phyloP scores from a whole-genome alignment of 1,140 invertebrate species.

The Heliconius hermathena region DNA sequence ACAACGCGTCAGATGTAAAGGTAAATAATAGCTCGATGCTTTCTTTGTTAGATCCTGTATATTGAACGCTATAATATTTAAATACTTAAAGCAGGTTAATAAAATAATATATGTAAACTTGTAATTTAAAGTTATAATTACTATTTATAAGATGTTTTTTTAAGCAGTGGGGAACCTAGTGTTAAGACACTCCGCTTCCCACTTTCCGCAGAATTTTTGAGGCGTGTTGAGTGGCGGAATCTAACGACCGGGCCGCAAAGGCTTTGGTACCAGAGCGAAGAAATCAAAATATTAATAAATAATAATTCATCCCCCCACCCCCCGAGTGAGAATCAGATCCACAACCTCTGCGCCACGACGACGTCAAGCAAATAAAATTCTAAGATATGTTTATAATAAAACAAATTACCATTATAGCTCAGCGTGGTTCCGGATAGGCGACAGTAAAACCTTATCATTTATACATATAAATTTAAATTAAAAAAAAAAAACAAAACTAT shows the following conservation, averaged over 20 bases:
- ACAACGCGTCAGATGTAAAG: slow-evolving; percentile 38
- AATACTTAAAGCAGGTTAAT: background rate
- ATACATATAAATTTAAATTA: slow-evolving; percentile 57
- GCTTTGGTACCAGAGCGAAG: background rate
- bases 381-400: slow-evolving; percentile 30
- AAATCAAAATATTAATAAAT: too few species aligned
- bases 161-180: too few species aligned
- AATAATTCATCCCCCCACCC: too few species aligned
- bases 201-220: too few species aligned
- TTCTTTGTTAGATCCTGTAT: slow-evolving; percentile 16
- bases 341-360: too few species aligned
- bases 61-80: slow-evolving; percentile 11
- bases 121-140: slow-evolving; percentile 31
- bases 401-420: slow-evolving; percentile 41
- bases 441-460: slow-evolving; percentile 47
- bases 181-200: too few species aligned
- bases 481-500: slow-evolving; percentile 61
- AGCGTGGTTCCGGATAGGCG: slow-evolving; percentile 48
- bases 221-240: too few species aligned
- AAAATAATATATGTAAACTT: background rate
- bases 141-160: too few species aligned
- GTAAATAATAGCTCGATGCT: slow-evolving; percentile 32
- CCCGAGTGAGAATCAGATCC: too few species aligned
- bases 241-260: background rate
- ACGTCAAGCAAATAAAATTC: background rate